Percentiles rank a stretch among this genome's conserved stretches.
Evolutionary conservation across 2,797 vertebrate species (phyloP).

Genomic region (Microcaecilia unicolor): DNA sequence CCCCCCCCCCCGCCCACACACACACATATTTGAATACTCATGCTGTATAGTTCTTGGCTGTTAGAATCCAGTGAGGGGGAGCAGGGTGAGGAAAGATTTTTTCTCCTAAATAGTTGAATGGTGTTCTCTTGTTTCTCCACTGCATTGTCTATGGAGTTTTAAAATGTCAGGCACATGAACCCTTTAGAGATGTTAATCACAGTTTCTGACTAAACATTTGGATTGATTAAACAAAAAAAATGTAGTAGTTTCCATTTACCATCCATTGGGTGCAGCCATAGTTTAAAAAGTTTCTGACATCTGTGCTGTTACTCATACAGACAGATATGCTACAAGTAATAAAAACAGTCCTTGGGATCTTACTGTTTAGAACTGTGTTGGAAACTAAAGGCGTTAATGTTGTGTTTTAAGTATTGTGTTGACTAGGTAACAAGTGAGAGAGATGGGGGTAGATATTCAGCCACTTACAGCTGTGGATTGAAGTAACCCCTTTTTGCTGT

Average conservation of each 20-base stretch:
- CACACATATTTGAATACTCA: too few relatives aligned
- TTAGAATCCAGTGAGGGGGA: too few relatives aligned
- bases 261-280: not conserved
- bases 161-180: constrained; percentile 9
- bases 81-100: too few relatives aligned
- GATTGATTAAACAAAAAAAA: not conserved
- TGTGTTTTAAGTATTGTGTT: not conserved
- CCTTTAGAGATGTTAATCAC: constrained; percentile 2
- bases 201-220: constrained; percentile 12
- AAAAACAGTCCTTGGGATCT: too few relatives aligned
- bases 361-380: too few relatives aligned
- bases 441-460: too few relatives aligned
- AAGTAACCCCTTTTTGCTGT: too few relatives aligned
- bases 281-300: not conserved
- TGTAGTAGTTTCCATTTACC: not conserved
- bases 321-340: too few relatives aligned
- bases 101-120: not conserved
- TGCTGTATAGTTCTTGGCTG: too few relatives aligned
- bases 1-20: too few relatives aligned
- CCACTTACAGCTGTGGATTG: too few relatives aligned
- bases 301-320: not conserved
- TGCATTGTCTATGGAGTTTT: constrained; percentile 7
- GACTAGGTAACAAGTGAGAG: not conserved
- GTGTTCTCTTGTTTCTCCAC: constrained; percentile 5
- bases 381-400: too few relatives aligned